phyloP scores from a whole-genome alignment of 2,888 invertebrate genomes.

The Salpingus planirostris region DNA sequence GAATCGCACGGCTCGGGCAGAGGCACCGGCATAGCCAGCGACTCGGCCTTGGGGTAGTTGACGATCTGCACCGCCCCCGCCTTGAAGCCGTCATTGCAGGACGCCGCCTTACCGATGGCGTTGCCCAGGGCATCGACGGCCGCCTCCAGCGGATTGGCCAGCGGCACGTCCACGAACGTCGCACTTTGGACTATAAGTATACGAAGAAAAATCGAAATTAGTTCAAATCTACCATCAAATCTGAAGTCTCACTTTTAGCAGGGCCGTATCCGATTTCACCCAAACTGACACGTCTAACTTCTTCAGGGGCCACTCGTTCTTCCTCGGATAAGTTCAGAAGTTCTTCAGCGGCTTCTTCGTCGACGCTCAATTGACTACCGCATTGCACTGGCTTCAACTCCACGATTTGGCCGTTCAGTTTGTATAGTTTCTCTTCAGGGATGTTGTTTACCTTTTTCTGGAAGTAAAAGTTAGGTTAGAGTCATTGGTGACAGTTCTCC shows the following conservation, averaged over 20 bases:
- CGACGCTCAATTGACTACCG: slow-evolving; percentile 18
- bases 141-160: slow-evolving; percentile 5
- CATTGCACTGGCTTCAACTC: slow-evolving; percentile 37
- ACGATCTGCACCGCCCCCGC: slow-evolving; percentile 27
- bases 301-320: slow-evolving; percentile 11
- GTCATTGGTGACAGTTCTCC: too few relatives aligned
- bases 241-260: slow-evolving; percentile 31
- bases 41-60: slow-evolving; percentile 18
- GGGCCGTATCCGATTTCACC: slow-evolving; percentile 42
- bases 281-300: slow-evolving; percentile 32
- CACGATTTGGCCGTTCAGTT: slow-evolving; percentile 46
- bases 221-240: neutral
- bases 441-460: slow-evolving; percentile 30
- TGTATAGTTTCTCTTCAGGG: slow-evolving; percentile 45
- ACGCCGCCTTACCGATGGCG: neutral
- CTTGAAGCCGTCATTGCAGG: slow-evolving; percentile 22
- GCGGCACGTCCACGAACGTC: slow-evolving; percentile 20
- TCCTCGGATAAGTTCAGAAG: slow-evolving; percentile 23
- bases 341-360: slow-evolving; percentile 33
- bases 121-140: neutral
- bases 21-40: slow-evolving; percentile 11
- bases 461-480: too few relatives aligned
- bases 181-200: slow-evolving; percentile 17
- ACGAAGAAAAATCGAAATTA: too few relatives aligned
- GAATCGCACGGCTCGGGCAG: slow-evolving; percentile 4